A percentile compares a stretch with the other conserved stretches of the same genome.
These are phyloP conservation scores for Corythaixoides concolor DNA, from an alignment of 2,113 vertebrate species.

Conservation along the genomic window DNA sequence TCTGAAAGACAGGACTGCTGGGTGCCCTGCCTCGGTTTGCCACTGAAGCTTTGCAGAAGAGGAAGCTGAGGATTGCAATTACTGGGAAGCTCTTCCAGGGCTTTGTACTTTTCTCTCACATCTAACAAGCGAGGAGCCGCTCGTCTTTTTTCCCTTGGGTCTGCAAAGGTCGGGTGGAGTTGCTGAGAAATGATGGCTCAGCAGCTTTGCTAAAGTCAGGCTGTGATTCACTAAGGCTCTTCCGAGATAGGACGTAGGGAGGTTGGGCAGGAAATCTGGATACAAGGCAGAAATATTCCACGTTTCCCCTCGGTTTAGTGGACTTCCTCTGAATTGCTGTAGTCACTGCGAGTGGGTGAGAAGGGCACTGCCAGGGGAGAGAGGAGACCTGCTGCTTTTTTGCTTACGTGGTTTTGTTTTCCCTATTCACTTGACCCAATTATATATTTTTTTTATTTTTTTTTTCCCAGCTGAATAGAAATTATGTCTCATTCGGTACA, in stretches of 20 bases:
- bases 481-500: background rate
- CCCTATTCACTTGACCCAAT: background rate
- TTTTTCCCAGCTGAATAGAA: background rate
- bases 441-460: background rate
- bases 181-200: slow-evolving; percentile 4
- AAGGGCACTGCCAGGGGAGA: background rate
- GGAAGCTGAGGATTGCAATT: accelerated
- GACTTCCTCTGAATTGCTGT: background rate
- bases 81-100: accelerated
- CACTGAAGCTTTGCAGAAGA: background rate
- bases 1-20: accelerated
- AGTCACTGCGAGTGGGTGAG: background rate
- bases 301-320: background rate
- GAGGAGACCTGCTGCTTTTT: background rate
- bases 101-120: accelerated
- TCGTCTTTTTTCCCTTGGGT: background rate
- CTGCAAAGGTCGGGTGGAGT: background rate
- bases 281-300: background rate
- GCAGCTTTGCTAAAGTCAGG: background rate
- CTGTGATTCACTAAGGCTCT: background rate
- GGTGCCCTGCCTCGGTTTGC: background rate
- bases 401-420: background rate
- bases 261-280: background rate
- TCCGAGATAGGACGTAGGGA: background rate
- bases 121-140: background rate